Percentiles rank a stretch among this genome's conserved stretches.
Conservation (phyloP, 1,140 invertebrate species). For the Calephelis nemesis region DNA sequence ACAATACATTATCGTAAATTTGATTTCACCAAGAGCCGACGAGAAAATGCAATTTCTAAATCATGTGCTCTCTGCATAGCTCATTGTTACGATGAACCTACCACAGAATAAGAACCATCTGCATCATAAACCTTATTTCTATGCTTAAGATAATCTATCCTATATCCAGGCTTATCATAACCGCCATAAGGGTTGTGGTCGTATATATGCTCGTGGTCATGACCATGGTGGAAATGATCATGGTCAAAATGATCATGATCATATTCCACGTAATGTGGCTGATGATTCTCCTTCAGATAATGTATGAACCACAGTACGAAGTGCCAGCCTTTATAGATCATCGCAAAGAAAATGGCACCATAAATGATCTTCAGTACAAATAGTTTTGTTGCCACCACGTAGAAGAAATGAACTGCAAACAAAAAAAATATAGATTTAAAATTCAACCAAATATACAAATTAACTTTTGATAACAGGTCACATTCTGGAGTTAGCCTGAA, state of each 20-base stretch:
- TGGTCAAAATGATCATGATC: conserved; percentile 37
- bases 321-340: conserved; percentile 58
- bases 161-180: conserved; percentile 37
- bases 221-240: conserved; percentile 28
- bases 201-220: conserved; percentile 27
- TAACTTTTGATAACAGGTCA: no score
- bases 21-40: no score
- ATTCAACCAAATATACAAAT: neutral
- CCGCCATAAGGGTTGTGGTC: conserved; percentile 39
- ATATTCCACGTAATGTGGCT: conserved; percentile 49
- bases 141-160: conserved; percentile 34
- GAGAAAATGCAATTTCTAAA: no score
- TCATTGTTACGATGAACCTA: neutral
- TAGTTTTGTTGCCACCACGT: conserved; percentile 61
- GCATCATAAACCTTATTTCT: conserved; percentile 50
- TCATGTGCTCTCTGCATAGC: neutral
- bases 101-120: conserved; percentile 58
- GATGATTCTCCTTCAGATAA: conserved; percentile 50
- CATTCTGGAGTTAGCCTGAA: no score
- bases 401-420: conserved; percentile 65
- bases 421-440: conserved; percentile 32
- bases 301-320: conserved; percentile 57
- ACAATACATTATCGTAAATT: no score
- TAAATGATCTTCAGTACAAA: conserved; percentile 64
- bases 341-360: conserved; percentile 55